Evolutionary conservation across 2,888 invertebrate genomes (phyloP), one percentile per base, ranked within the genome.

Genomic region (Metallyticus violacea): DNA sequence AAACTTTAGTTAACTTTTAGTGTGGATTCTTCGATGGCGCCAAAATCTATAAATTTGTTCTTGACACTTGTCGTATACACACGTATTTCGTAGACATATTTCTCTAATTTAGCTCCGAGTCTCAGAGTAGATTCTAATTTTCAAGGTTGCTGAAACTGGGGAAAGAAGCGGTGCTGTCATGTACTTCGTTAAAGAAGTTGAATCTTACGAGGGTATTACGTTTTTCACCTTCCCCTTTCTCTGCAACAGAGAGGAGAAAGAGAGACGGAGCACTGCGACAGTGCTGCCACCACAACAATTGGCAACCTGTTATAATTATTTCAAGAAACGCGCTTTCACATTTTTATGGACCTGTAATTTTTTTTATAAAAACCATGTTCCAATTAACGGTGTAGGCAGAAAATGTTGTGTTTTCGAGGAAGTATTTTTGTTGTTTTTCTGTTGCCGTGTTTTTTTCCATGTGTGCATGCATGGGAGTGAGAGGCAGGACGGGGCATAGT

Each of bases 331-430:
- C 81, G 28, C 80, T 83, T 83, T 82, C 85, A 79, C 81, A 86
- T 86, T 88, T 86, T 85, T 88, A 86, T 79, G 79, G 85, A 79
- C 81, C 82, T 86, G 86, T 85, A 27, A 83, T 83, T 77, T 83
- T 84, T 86, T 86, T 86, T 86, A 85, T 86, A 87, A 84, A 82
- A 82, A 29, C 85, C 78, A 62, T 83, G 77, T 82, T 88, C 83
- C 88, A 88, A 88, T 88, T 88, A 85, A 86, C 86, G 77, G 85
- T 22, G 85, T 85, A 84, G 40, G 62, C 77, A 85, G 81, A 87
- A 79, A 80, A 82, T 40, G 80, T 76, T 29, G 28, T 29, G 78
- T 81, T 86, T 85, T 86, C 77, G 81, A 85, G 85, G 80, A 85
- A 83, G 87, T 82, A 78, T 85, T 87, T 84, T 85, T 83, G 77